Evolutionary conservation across 35 echinoderm and acorn worm genomes (phyloP).

Genomic region (Ophioderma brevispina): DNA sequence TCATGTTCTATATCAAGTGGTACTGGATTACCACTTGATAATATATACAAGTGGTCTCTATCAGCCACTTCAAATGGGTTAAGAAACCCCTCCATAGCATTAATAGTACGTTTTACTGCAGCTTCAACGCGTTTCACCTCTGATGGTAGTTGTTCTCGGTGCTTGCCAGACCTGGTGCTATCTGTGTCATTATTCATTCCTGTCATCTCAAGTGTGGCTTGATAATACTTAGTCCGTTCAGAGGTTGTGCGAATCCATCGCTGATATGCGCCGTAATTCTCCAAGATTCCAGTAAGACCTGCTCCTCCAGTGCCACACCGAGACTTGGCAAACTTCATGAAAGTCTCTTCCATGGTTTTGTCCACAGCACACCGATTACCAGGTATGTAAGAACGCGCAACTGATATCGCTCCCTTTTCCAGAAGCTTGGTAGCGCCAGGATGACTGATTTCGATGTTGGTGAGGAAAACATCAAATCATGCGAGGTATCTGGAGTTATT

Average conservation of each 20-base stretch:
- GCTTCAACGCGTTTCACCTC: slow-evolving; percentile 53
- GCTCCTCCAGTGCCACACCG: not conserved
- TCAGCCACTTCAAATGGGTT: no score
- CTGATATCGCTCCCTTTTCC: slow-evolving; percentile 23
- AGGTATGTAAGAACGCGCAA: slow-evolving; percentile 42
- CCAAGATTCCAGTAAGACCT: not conserved
- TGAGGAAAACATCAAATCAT: slow-evolving; percentile 48
- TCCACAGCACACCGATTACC: slow-evolving; percentile 39
- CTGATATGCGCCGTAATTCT: slow-evolving; percentile 39
- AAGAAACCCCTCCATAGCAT: slow-evolving; percentile 46
- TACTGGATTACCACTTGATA: no score
- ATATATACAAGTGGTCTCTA: slow-evolving; percentile 27
- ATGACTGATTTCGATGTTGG: slow-evolving; percentile 41
- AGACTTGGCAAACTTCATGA: not conserved
- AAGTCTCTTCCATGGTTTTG: slow-evolving; percentile 59
- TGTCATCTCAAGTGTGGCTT: slow-evolving; percentile 40
- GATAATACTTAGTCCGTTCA: slow-evolving; percentile 34
- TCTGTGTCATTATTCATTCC: slow-evolving; percentile 33
- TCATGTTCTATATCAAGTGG: no score
- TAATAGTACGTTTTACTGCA: slow-evolving; percentile 26
- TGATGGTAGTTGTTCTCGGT: slow-evolving; percentile 38
- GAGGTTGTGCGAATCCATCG: slow-evolving; percentile 33
- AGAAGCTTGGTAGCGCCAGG: slow-evolving; percentile 35
- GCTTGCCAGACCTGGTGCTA: slow-evolving; percentile 31
- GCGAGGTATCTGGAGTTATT: slow-evolving; percentile 32